A percentile compares a stretch with the other conserved stretches of the same genome.
phyloP scores from a whole-genome alignment of 35 echinoderm and acorn worm genomes.

The Holothuria glaberrima region DNA sequence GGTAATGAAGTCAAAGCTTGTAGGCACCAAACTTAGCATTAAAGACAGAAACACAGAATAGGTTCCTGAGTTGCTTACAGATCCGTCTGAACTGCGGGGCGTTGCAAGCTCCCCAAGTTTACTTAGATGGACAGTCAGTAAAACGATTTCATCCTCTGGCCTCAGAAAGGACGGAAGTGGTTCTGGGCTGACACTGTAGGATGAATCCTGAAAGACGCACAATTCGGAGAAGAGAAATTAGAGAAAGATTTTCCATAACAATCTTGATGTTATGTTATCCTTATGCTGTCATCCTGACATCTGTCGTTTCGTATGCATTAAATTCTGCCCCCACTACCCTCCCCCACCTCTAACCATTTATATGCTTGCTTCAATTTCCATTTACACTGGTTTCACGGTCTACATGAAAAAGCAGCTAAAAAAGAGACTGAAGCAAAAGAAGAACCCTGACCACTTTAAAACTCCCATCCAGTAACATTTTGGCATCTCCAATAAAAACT shows the following conservation, averaged over 20 bases:
- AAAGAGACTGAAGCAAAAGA: too few relatives aligned
- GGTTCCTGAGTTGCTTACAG: conserved; percentile 57
- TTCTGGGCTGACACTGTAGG: conserved; percentile 72
- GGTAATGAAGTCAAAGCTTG: conserved; percentile 67
- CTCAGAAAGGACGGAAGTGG: conserved; percentile 60
- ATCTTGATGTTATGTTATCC: neutral
- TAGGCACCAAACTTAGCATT: conserved; percentile 81
- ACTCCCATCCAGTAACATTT: too few relatives aligned
- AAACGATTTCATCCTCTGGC: conserved; percentile 59
- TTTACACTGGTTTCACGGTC: too few relatives aligned
- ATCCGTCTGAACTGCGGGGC: conserved; percentile 18
- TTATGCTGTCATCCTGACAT: too few relatives aligned
- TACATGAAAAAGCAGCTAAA: too few relatives aligned
- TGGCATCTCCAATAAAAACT: too few relatives aligned
- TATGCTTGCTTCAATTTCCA: too few relatives aligned
- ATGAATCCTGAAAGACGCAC: conserved; percentile 71
- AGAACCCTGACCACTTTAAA: too few relatives aligned
- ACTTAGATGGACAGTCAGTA: conserved; percentile 73
- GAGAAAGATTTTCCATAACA: too few relatives aligned
- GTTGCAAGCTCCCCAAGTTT: conserved; percentile 69
- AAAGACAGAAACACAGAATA: conserved; percentile 80
- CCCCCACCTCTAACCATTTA: too few relatives aligned
- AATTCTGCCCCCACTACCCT: too few relatives aligned
- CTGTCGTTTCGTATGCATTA: too few relatives aligned
- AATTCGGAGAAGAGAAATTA: neutral